Percentiles rank a stretch among this genome's conserved stretches.
Conservation (phyloP, 2,888 invertebrate species). For the Torymus aiolomorphi region DNA sequence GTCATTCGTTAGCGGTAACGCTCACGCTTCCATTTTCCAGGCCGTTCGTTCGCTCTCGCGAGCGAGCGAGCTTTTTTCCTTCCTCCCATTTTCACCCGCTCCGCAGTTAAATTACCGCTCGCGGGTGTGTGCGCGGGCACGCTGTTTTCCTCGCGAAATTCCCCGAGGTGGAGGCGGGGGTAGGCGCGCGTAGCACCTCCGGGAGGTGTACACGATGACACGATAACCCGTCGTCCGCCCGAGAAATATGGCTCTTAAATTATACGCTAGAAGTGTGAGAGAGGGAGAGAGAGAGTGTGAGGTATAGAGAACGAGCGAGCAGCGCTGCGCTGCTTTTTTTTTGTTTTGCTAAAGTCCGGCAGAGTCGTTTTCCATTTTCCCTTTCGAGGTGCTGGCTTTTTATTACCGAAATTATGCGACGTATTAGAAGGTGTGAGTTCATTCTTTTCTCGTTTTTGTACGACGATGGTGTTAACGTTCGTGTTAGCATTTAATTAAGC, state of each 20-base stretch:
- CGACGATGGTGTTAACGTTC: constrained; percentile 10
- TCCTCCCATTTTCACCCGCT: background rate
- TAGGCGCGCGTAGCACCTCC: too few species aligned
- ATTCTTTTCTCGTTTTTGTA: background rate
- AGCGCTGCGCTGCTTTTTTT: background rate
- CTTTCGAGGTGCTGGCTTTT: constrained; percentile 14
- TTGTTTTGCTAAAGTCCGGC: background rate
- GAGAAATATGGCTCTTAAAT: constrained; percentile 57
- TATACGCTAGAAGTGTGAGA: constrained; percentile 44
- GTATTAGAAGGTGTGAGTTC: background rate
- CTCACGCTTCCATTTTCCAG: constrained; percentile 35
- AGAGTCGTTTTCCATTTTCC: constrained; percentile 37
- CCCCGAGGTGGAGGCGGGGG: background rate
- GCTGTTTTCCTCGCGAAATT: constrained; percentile 2
- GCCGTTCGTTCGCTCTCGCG: constrained; percentile 22
- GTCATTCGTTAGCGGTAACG: constrained; percentile 32
- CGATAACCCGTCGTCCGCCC: constrained; percentile 49
- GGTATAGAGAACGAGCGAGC: background rate
- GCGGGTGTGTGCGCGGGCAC: too few species aligned
- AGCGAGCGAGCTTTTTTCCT: constrained; percentile 15
- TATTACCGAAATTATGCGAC: constrained; percentile 36
- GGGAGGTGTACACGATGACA: constrained; percentile 45
- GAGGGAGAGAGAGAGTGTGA: constrained; percentile 38
- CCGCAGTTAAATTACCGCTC: constrained; percentile 34
- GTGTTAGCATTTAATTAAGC: constrained; percentile 35